phyloP scores from a whole-genome alignment of 2,797 vertebrate species.

The Cyprinella venusta region DNA sequence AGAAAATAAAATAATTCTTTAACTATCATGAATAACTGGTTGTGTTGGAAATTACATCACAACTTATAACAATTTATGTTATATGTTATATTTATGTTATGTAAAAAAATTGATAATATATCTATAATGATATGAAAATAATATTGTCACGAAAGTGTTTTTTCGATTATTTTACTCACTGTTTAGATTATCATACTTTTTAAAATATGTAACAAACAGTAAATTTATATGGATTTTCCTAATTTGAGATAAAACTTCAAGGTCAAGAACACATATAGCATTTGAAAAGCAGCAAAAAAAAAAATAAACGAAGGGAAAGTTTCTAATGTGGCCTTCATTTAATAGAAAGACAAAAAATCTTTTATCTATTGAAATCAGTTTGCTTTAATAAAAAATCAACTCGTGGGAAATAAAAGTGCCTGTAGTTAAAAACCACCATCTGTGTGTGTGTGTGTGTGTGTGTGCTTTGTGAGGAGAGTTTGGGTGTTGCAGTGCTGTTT shows the following conservation, averaged over 20 bases:
- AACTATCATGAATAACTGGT: neutral
- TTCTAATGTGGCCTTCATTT: constrained; percentile 1
- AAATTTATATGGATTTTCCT: neutral
- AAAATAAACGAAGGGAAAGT: neutral
- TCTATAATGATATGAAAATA: neutral
- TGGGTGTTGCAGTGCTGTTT: neutral
- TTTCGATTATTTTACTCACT: neutral
- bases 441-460: too few relatives aligned
- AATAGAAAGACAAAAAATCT: neutral
- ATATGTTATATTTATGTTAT: too few relatives aligned
- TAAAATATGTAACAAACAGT: neutral
- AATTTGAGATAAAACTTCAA: neutral
- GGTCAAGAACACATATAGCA: neutral
- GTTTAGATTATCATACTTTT: neutral
- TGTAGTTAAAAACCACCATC: neutral
- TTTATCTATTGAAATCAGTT: neutral
- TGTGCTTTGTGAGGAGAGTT: neutral
- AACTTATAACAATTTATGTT: too few relatives aligned
- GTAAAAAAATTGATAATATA: neutral
- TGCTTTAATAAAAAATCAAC: neutral
- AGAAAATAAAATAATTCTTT: too few relatives aligned
- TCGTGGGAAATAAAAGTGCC: constrained; percentile 1
- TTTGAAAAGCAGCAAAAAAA: neutral
- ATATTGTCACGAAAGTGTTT: neutral
- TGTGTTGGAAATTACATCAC: neutral